Evolutionary conservation across 1,140 invertebrate genomes (phyloP).

Genomic region (Philopotamus ludificatus): DNA sequence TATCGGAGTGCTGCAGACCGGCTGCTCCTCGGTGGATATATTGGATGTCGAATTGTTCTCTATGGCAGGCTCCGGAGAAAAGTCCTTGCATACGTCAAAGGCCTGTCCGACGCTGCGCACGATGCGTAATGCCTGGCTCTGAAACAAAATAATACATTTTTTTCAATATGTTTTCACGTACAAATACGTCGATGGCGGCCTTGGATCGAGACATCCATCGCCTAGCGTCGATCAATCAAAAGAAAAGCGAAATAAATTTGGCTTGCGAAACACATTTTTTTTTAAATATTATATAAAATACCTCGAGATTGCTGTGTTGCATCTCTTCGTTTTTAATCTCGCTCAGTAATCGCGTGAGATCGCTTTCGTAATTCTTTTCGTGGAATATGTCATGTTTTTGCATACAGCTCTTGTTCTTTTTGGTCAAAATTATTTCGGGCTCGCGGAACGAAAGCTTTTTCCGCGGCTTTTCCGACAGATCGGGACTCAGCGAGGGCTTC

Average conservation of each 20-base stretch:
- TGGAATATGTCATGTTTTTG: not conserved
- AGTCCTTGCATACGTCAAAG: constrained; percentile 98
- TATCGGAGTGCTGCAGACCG: not conserved
- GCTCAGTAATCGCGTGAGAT: not conserved
- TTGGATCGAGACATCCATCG: not conserved
- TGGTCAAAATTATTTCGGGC: constrained; percentile 66
- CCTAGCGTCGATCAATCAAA: no score
- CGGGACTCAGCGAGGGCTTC: constrained; percentile 22
- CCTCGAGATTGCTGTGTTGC: not conserved
- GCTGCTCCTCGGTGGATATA: not conserved
- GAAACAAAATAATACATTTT: constrained; percentile 48
- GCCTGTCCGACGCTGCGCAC: constrained; percentile 97
- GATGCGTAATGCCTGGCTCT: constrained; percentile 97
- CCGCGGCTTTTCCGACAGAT: constrained; percentile 64
- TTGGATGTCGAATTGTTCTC: constrained; percentile 46
- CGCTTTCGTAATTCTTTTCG: not conserved
- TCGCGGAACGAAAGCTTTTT: constrained; percentile 85
- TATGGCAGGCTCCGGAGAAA: constrained; percentile 58
- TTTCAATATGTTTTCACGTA: no score
- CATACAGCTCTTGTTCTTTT: constrained; percentile 28
- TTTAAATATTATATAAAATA: no score
- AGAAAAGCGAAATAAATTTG: no score
- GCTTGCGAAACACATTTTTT: no score
- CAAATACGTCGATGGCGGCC: not conserved
- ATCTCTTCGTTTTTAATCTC: not conserved